Percentiles rank a stretch among this genome's conserved stretches.
These are phyloP conservation scores for Drosophila nigrodunni DNA, from an alignment of 1,140 invertebrate genomes.

Conservation along the genomic window DNA sequence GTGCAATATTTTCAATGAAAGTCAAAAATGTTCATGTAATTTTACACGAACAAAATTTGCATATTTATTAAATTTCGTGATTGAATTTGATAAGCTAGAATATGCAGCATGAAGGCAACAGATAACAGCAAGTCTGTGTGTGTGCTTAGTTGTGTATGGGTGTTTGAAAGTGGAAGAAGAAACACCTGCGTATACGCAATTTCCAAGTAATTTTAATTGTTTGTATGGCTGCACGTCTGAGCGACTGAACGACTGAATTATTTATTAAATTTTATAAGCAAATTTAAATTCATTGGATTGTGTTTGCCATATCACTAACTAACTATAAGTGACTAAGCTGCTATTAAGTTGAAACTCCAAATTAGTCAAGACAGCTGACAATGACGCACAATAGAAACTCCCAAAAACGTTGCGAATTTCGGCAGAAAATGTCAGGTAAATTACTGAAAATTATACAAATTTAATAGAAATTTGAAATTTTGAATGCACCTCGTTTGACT, in stretches of 20 bases:
- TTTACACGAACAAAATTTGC: constrained; percentile 68
- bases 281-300: constrained; percentile 38
- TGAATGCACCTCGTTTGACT: neutral
- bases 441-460: constrained; percentile 10
- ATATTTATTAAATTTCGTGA: constrained; percentile 81
- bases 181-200: neutral
- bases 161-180: neutral
- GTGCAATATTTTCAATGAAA: constrained; percentile 42
- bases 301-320: constrained; percentile 3
- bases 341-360: constrained; percentile 1
- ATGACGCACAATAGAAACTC: constrained; percentile 5
- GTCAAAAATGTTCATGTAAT: constrained; percentile 69
- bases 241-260: constrained; percentile 39
- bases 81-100: constrained; percentile 65
- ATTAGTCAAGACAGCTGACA: constrained; percentile 15
- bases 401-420: neutral
- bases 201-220: constrained; percentile 14
- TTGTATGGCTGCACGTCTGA: constrained; percentile 36
- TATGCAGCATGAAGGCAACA: constrained; percentile 21
- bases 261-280: constrained; percentile 38
- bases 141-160: neutral
- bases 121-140: constrained; percentile 19
- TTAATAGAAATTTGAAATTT: constrained; percentile 1
- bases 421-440: constrained; percentile 6
- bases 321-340: constrained; percentile 29